Base-by-base conservation (phyloP, 2,113 vertebrate species). In the Monarcha castaneiventris region DNA sequence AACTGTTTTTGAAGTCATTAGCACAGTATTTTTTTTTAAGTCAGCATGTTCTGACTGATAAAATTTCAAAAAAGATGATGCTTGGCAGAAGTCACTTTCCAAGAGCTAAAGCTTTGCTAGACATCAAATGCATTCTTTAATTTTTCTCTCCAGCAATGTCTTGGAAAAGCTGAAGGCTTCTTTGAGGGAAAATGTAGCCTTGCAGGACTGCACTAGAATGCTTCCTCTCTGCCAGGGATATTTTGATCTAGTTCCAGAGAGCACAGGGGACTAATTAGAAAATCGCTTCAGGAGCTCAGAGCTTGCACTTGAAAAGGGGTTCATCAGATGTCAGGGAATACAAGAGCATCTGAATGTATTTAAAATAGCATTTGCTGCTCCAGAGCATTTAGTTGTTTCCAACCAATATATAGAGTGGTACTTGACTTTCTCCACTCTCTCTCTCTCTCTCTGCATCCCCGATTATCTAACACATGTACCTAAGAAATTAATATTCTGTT, bases 191-290 rank as follows among this genome's bases (percentile, higher is more conserved):
- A 89, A 82, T 62, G 63, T 54, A 59, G 84, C 44, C 27, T 69
- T 94, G 41, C 91, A 96, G 81, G 74, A 79, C 74, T 85, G 74
- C 66, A 66, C 49, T 79, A 76, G 81, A 94, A 89, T 75, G 66
- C 43, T 72, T 87, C 62, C 37, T 91, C 16, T 69, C 54, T 96
- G 93, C 81, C 94, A 93, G 71, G 62, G 49, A 43, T 91, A 69
- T 87, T 91, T 86, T 87, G 94, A 95, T 94, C 87, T 79, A 51
- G 62, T 96, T 96, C 80, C 94, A 96, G 81, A 84, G 54, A 93
- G 73, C 84, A 85, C 71, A 83, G 77, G 66, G 37, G 43, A 56
- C 54, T 94, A 93, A 96, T 96, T 85, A 96, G 87, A 91, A 93
- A 93, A 94, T 93, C 1, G 5, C 93, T 96, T 95, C 89, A 92